Evolutionary conservation across 2,113 vertebrate species (phyloP).

Genomic region (Uropsilus gracilis): DNA sequence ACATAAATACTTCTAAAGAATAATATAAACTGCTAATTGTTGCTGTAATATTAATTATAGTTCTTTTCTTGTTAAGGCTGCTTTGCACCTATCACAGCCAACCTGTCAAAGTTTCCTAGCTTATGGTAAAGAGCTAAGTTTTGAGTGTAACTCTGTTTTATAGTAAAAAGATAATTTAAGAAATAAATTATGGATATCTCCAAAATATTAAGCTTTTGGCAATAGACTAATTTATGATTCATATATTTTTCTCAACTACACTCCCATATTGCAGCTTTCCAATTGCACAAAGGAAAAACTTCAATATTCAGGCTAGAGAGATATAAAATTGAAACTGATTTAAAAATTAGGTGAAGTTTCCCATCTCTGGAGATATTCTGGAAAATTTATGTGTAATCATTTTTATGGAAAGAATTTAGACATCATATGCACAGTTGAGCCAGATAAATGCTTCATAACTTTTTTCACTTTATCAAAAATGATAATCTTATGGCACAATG

Average conservation of each 20-base stretch:
- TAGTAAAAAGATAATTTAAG: background rate
- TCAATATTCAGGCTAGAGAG: slow-evolving; percentile 34
- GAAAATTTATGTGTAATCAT: background rate
- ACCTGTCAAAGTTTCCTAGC: too few relatives aligned
- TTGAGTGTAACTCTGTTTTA: background rate
- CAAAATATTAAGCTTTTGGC: background rate
- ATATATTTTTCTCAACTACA: slow-evolving; percentile 37
- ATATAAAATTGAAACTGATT: background rate
- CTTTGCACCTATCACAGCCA: too few relatives aligned
- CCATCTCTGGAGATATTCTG: background rate
- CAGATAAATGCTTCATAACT: background rate
- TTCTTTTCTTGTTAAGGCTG: too few relatives aligned
- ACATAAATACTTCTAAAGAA: too few relatives aligned
- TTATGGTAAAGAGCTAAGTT: too few relatives aligned
- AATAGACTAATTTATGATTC: background rate
- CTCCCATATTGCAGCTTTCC: background rate
- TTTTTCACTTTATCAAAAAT: background rate
- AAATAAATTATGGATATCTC: background rate
- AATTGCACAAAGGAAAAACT: background rate
- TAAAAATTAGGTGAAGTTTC: background rate
- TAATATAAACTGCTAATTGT: too few relatives aligned
- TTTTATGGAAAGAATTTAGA: background rate
- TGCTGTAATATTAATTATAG: too few relatives aligned
- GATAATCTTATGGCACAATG: background rate
- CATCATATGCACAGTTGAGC: background rate